A percentile compares a stretch with the other conserved stretches of the same genome.
Conservation (phyloP, 1,140 invertebrate genomes). For the Nasonia giraulti region DNA sequence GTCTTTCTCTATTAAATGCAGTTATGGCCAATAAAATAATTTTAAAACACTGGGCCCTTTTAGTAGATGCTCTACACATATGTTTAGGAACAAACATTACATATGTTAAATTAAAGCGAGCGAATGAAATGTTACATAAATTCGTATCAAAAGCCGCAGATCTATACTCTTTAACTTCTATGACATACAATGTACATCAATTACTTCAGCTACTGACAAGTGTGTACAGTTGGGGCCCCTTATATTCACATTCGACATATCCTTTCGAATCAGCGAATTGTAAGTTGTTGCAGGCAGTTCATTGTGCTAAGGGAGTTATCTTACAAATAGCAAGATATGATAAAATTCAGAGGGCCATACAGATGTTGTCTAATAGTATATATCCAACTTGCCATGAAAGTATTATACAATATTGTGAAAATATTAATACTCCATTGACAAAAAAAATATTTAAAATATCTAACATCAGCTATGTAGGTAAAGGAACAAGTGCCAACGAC, state of each 20-base stretch:
- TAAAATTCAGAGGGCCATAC: not conserved
- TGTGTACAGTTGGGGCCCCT: slow-evolving; percentile 17
- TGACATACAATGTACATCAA: slow-evolving; percentile 19
- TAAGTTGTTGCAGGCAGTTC: not conserved
- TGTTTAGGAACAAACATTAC: not conserved
- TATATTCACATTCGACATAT: slow-evolving; percentile 21
- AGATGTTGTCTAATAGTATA: not conserved
- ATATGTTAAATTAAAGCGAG: not conserved
- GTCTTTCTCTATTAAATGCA: slow-evolving; percentile 39
- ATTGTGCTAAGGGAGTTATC: slow-evolving; percentile 16
- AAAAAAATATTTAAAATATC: not conserved
- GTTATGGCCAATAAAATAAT: not conserved
- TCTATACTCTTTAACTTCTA: not conserved
- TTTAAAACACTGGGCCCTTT: slow-evolving; percentile 41
- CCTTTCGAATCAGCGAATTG: slow-evolving; percentile 11
- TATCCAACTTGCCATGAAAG: not conserved
- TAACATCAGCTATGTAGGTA: not conserved
- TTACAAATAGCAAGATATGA: slow-evolving; percentile 20
- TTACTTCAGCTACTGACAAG: slow-evolving; percentile 19
- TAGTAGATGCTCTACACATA: slow-evolving; percentile 4
- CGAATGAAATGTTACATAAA: slow-evolving; percentile 10
- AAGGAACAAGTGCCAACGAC: not conserved
- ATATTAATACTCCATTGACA: not conserved
- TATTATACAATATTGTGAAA: not conserved
- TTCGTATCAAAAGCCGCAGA: slow-evolving; percentile 29